These are phyloP conservation scores for Temnothorax ravouxi DNA, from an alignment of 2,888 invertebrate species.

Conservation along the genomic window DNA sequence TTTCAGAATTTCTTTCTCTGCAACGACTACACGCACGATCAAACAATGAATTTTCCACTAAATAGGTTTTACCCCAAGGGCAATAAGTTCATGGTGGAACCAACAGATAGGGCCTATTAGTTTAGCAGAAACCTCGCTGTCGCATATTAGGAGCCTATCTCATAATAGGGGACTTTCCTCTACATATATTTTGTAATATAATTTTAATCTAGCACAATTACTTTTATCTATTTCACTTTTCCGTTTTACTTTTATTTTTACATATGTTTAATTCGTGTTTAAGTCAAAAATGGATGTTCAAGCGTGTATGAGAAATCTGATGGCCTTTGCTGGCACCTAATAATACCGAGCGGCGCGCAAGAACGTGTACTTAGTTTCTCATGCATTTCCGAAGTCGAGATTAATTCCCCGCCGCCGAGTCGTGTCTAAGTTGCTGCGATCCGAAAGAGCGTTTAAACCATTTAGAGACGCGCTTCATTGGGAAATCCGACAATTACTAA, in stretches of 20 bases:
- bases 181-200: too few species aligned
- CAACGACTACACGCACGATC: too few species aligned
- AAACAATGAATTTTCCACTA: too few species aligned
- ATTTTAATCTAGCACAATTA: too few species aligned
- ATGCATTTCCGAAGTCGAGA: conserved; percentile 34
- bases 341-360: conserved; percentile 11
- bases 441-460: conserved; percentile 51
- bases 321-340: conserved; percentile 13
- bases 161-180: too few species aligned
- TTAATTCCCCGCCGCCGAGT: conserved; percentile 44
- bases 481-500: conserved; percentile 79
- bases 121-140: too few species aligned
- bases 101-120: too few species aligned
- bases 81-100: too few species aligned
- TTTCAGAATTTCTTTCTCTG: too few species aligned
- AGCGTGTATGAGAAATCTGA: conserved; percentile 25
- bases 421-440: conserved; percentile 38
- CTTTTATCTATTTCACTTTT: background rate
- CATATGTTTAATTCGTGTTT: background rate
- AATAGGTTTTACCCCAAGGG: too few species aligned
- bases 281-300: background rate
- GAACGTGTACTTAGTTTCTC: conserved; percentile 21
- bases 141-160: too few species aligned
- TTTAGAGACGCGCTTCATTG: conserved; percentile 58
- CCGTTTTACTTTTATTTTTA: background rate